These are phyloP conservation scores for Panagrolaimus sp. DNA, from an alignment of 1,140 invertebrate genomes.

Conservation along the genomic window DNA sequence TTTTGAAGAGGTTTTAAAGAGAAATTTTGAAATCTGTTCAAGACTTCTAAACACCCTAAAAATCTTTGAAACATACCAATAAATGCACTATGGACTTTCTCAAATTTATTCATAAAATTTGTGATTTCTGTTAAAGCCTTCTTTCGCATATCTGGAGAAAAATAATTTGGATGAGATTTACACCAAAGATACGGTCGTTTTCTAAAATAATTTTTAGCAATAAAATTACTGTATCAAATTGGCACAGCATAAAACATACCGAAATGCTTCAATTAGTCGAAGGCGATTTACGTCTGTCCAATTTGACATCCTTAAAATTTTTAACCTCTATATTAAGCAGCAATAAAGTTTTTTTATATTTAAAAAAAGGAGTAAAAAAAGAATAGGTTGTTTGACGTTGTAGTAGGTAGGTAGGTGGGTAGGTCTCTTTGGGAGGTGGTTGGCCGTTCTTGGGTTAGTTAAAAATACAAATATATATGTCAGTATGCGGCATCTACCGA, in stretches of 20 bases:
- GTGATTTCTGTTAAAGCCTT: conserved; percentile 26
- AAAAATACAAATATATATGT: no score
- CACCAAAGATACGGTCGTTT: conserved; percentile 30
- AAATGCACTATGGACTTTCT: background rate
- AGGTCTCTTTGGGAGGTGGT: no score
- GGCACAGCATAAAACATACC: no score
- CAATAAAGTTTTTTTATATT: no score
- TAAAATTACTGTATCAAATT: no score
- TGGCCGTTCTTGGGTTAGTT: no score
- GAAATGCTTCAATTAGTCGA: conserved; percentile 29
- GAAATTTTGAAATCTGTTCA: background rate
- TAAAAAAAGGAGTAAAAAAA: no score
- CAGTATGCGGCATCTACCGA: no score
- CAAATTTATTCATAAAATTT: conserved; percentile 26
- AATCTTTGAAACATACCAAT: background rate
- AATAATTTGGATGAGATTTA: conserved; percentile 13
- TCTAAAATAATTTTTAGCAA: conserved; percentile 2
- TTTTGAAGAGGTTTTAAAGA: no score
- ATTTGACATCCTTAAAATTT: conserved; percentile 23
- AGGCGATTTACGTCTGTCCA: conserved; percentile 30
- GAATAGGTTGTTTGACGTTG: no score
- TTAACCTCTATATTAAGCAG: background rate
- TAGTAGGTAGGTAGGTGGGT: no score
- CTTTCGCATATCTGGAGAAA: conserved; percentile 22
- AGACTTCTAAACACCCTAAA: background rate